Percentiles rank a stretch among this genome's conserved stretches.
These are phyloP conservation scores for Frieseomelitta varia DNA, from an alignment of 1,140 invertebrate genomes.

Conservation along the genomic window DNA sequence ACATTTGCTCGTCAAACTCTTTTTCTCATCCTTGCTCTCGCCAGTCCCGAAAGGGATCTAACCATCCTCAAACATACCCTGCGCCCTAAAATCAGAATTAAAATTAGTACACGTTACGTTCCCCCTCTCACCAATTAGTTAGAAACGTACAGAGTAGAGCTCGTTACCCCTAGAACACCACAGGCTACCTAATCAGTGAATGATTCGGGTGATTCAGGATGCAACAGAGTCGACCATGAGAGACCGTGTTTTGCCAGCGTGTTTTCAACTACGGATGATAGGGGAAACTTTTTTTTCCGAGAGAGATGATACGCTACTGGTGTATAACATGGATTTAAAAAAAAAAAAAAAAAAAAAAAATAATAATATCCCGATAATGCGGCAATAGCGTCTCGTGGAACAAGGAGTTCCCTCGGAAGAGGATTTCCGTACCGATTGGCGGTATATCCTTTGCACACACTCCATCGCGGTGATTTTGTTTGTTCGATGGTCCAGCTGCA, in stretches of 20 bases:
- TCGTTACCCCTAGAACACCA: background rate
- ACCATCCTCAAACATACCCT: background rate
- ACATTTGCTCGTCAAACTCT: background rate
- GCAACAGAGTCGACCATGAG: background rate
- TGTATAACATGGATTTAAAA: background rate
- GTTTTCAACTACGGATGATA: background rate
- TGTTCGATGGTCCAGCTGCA: conserved; percentile 95
- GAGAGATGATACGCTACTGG: background rate
- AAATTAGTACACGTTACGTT: background rate
- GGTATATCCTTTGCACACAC: conserved; percentile 92
- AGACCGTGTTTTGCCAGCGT: conserved; percentile 2
- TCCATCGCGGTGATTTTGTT: conserved; percentile 88
- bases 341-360: conserved; percentile 12
- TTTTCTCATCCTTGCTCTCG: background rate
- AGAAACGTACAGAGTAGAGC: background rate
- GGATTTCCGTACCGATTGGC: conserved; percentile 85
- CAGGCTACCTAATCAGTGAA: background rate
- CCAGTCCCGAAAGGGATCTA: background rate
- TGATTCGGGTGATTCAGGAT: background rate
- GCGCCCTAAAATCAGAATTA: background rate
- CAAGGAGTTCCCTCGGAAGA: background rate
- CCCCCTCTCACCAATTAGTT: too few relatives aligned
- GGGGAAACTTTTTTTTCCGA: background rate
- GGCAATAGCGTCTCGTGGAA: background rate
- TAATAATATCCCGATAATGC: background rate